phyloP scores from a whole-genome alignment of 2,888 invertebrate species.

The Cephus rjabovi region DNA sequence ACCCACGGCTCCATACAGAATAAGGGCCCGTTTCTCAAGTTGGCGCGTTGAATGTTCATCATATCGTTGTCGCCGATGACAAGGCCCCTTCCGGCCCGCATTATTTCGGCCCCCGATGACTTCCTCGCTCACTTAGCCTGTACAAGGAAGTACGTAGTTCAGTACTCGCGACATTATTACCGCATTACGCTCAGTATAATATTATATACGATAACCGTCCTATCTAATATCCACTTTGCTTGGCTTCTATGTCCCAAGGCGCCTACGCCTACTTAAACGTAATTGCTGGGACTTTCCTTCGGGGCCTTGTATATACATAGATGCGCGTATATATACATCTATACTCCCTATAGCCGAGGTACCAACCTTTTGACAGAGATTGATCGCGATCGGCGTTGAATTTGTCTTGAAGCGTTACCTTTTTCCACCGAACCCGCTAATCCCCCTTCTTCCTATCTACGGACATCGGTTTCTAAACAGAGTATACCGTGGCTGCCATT shows the following conservation, averaged over 20 bases:
- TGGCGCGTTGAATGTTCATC: constrained; percentile 39
- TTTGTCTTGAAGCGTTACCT: constrained; percentile 1
- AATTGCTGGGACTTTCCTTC: constrained; percentile 13
- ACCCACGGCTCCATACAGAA: constrained; percentile 3
- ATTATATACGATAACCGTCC: neutral
- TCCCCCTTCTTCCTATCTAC: neutral
- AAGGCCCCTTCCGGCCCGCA: constrained; percentile 52
- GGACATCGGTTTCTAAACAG: neutral
- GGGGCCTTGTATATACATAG: neutral
- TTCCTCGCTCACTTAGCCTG: neutral
- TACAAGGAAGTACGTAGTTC: neutral
- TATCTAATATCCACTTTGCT: neutral
- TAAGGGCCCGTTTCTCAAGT: neutral
- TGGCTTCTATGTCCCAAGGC: constrained; percentile 8
- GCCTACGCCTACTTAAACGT: constrained; percentile 20
- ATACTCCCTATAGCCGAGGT: neutral
- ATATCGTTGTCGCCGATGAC: constrained; percentile 50
- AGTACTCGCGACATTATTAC: constrained; percentile 3
- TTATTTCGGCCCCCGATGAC: neutral
- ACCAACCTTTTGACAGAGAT: constrained; percentile 5
- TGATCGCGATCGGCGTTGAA: constrained; percentile 6
- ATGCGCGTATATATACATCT: neutral
- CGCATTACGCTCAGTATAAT: neutral
- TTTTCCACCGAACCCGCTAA: neutral
- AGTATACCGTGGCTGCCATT: neutral